phyloP scores from a whole-genome alignment of 2,888 invertebrate genomes.

The Leucophenga montana region DNA sequence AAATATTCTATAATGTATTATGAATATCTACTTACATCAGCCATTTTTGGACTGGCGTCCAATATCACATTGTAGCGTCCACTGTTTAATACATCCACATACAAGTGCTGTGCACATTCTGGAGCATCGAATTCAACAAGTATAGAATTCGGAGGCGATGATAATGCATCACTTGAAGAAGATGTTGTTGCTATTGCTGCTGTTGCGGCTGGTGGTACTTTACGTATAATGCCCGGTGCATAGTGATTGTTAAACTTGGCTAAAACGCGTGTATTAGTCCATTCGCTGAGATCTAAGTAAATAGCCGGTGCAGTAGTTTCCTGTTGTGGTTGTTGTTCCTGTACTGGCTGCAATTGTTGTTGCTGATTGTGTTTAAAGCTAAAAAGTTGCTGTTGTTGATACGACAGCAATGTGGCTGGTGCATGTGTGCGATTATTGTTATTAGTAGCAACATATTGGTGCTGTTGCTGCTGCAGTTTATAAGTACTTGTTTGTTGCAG shows the following conservation, averaged over 20 bases:
- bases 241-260: conserved; percentile 88
- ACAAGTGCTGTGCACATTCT: conserved; percentile 81
- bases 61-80: conserved; percentile 91
- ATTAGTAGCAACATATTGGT: conserved; percentile 26
- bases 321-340: conserved; percentile 53
- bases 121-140: conserved; percentile 87
- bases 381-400: conserved; percentile 53
- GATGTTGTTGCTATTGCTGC: conserved; percentile 34
- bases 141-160: conserved; percentile 78
- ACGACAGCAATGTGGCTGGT: conserved; percentile 47
- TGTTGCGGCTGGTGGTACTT: conserved; percentile 75
- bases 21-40: conserved; percentile 78
- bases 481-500: conserved; percentile 39
- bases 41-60: conserved; percentile 91
- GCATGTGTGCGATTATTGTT: conserved; percentile 53
- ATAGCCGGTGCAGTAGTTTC: conserved; percentile 41
- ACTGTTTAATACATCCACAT: conserved; percentile 84
- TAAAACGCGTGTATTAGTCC: conserved; percentile 93
- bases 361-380: conserved; percentile 63
- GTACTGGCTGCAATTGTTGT: conserved; percentile 43
- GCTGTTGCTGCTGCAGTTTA: conserved; percentile 26
- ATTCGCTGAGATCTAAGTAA: conserved; percentile 89
- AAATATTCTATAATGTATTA: no score
- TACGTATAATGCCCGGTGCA: conserved; percentile 90
- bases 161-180: conserved; percentile 11